Base-by-base conservation (phyloP, 1,140 invertebrate genomes). In the Drosophila sechellia region DNA sequence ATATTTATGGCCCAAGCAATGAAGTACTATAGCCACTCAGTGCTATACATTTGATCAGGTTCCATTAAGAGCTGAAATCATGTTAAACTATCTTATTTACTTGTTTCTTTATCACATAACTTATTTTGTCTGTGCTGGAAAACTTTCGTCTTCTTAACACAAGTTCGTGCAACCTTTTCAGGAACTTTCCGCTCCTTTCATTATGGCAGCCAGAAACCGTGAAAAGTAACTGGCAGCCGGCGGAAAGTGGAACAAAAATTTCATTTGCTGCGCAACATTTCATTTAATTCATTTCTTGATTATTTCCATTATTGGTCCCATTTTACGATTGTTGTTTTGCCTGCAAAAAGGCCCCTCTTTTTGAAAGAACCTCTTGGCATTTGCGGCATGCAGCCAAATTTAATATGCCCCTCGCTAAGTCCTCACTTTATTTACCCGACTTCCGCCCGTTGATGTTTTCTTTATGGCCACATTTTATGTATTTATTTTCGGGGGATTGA, bases 241-340 rank as follows among this genome's bases (percentile, higher is more conserved):
- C 63, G 39, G 11, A 35, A 37, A 27, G 37, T 8, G n/a, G 34
- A 27, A 43, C 39, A 71, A 59, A 49, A 72, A 72, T 72, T 39
- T 49, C 13, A 56, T 59, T 57, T 72, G 27, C 45, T 61, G 59
- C 52, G 77, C 64, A 64, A 53, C 70, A 63, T 78, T 70, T 53
- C 50, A 63, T 61, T 54, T 74, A 79, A 71, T 84, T 76, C 40
- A 71, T 64, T 77, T 39, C 54, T 64, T 85, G 59, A 77, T 85
- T 84, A 80, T 55, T 85, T 84, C 72, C 81, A 84, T 85, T 77
- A 86, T 81, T 85, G 81, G 77, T 81, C 73, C 74, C 77, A 85
- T 86, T 86, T 85, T 86, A 81, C 73, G 81, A 81, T 55, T 74
- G 66, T 59, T 72, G 54, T 65, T 46, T n/a, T 57, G 50, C 31